Evolutionary conservation across 1,140 invertebrate genomes (phyloP), one percentile per base, ranked within the genome.

Genomic region (Diorhabda elongata): DNA sequence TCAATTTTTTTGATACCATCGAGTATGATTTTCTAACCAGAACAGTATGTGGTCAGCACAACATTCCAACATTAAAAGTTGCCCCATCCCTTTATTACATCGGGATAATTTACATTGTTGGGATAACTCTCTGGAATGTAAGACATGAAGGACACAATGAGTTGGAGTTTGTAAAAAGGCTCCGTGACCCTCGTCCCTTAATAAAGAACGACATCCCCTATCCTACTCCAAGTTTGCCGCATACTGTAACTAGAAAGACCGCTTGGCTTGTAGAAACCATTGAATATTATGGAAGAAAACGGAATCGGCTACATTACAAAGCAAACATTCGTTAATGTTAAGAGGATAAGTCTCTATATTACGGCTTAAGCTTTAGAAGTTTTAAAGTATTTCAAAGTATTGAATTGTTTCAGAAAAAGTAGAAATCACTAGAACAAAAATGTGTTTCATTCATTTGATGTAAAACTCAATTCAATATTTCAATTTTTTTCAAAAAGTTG

Each of bases 121-220:
- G 47, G 47, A 52, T 52, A 52, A 52, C 47, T 52, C n/a, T n/a
- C 47, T 52, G 47, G 47, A 52, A 52, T 52, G 47, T 52, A 52
- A 52, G 47, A 52, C 47, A 52, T n/a, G 47, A 52, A 52, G 47
- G n/a, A 52, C 47, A 52, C 47, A 52, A 52, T 52, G 47, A 52
- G 47, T 52, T 52, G 6, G 6, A 52, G 47, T 52, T 52, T 52
- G 47, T 52, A 52, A 52, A 52, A 52, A 52, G 26, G 47, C n/a
- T 6, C 47, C 47, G n/a, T 52, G 47, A 52, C 47, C 47, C 47
- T 52, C 47, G 47, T 52, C 47, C 6, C 4, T n/a, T 52, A 52
- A 52, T 52, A n/a, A n/a, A 52, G 47, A 52, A 52, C 47, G 47
- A 52, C 47, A 52, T 8, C 47, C 47, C 47, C 47, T 52, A n/a